Evolutionary conservation across 2,113 vertebrate species (phyloP), one percentile per base, ranked within the genome.

Genomic region (human (Homo sapiens)): DNA sequence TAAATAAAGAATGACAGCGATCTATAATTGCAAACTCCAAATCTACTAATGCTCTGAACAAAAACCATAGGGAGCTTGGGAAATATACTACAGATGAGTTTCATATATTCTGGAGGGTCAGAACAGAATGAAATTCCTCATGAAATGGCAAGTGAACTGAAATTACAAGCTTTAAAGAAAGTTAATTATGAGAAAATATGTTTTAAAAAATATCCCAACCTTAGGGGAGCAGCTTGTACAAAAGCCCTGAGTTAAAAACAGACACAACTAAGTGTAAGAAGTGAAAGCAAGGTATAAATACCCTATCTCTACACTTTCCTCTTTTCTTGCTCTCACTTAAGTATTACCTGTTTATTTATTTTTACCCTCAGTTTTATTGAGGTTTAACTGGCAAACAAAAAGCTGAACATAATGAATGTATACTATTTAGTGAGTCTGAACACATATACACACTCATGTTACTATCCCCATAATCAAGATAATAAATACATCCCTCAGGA

Each of bases 1-100:
- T 95, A 70, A 96, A 86, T 48, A 93, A 78, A 35, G 23, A 82
- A 38, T 38, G 13, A 64, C 5, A 95, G 35, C 38, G 6, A 91
- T 8, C 8, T 59, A 40, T 40, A 95, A 57, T 89, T 86, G 78
- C 9, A 86, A 78, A 82, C 14, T 48, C 22, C 84, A 23, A 35
- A 27, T n/a, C 38, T 43, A 55, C 72, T 84, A 91, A 75, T 22
- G 1, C 3, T 75, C 22, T 78, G 10, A 79, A 66, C 7, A 12
- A 75, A 86, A 90, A 83, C 27, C 6, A 35, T 9, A 73, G 11
- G 38, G 27, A 59, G 2, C 5, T 30, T 76, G 2, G 11, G 3
- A 11, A 40, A 87, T 70, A 80, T 81, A n/a, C 18, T 8, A 57
- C 7, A 48, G 35, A 11, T 76, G 72, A 79, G 25, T 6, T 66